A percentile compares a stretch with the other conserved stretches of the same genome.
These are phyloP conservation scores for Ganaspis brasiliensis DNA, from an alignment of 2,888 invertebrate genomes.

Conservation along the genomic window DNA sequence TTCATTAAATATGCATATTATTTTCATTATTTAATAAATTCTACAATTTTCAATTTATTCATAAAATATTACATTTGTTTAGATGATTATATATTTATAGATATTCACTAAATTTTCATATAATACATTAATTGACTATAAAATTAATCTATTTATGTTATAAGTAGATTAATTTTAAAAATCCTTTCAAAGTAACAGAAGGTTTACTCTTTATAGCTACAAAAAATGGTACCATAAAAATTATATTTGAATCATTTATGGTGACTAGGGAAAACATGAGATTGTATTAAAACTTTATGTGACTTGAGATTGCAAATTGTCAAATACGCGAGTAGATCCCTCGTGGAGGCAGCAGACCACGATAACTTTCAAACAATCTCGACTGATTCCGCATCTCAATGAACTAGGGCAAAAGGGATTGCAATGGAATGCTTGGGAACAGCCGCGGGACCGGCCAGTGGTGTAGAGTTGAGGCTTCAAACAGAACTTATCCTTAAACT, in stretches of 20 bases:
- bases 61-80: too few species aligned
- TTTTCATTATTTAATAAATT: too few species aligned
- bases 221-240: slow-evolving; percentile 8
- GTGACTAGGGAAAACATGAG: slow-evolving; percentile 21
- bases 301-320: slow-evolving; percentile 39
- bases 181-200: too few species aligned
- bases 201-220: neutral
- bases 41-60: too few species aligned
- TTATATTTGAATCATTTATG: slow-evolving; percentile 13
- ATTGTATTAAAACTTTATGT: slow-evolving; percentile 31
- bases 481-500: slow-evolving; percentile 40
- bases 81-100: too few species aligned
- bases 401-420: slow-evolving; percentile 37
- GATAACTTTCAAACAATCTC: slow-evolving; percentile 38
- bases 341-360: slow-evolving; percentile 31
- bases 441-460: slow-evolving; percentile 29
- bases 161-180: too few species aligned
- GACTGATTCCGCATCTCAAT: slow-evolving; percentile 43
- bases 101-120: too few species aligned
- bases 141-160: too few species aligned
- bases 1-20: too few species aligned
- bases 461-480: slow-evolving; percentile 36
- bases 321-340: slow-evolving; percentile 31
- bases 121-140: too few species aligned
- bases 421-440: neutral